Evolutionary conservation across 2,888 invertebrate species (phyloP), one percentile per base, ranked within the genome.

Genomic region (Thera obeliscata): DNA sequence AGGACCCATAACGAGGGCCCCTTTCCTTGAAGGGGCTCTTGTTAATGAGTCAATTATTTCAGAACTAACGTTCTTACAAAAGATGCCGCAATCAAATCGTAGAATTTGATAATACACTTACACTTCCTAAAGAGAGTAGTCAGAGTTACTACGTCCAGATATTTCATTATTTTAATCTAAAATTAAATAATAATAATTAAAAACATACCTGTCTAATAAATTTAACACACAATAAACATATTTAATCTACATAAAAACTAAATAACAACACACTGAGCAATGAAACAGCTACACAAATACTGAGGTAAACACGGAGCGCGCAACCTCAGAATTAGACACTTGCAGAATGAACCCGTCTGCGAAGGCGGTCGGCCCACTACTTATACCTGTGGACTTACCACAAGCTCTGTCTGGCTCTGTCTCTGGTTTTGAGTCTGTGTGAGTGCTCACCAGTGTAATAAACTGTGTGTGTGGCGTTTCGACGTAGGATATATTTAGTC

Each of bases 281-380:
- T 49, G 12, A 43, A 60, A 55, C 66, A 69, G 65, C 62, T 61
- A 66, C 56, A 60, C 63, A 70, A 71, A 74, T 9, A 74, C 73
- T 74, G 69, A 64, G 64, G 63, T 62, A 59, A 67, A 61, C 36
- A 22, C 50, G 59, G 50, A 61, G 70, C 43, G 49, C 55, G 54
- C 54, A 56, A 12, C n/a, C 33, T 36, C 35, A 6, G 61, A 70
- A 64, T 61, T 55, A 49, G 72, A 33, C 70, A 60, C 22, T 64
- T 67, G 8, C 54, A 50, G 41, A 66, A 64, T 57, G 61, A 66
- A 72, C 74, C 70, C 49, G 70, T 72, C 60, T 57, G 12, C 43
- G 35, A 41, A 8, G 59, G 63, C 56, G 41, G n/a, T 64, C 8
- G 33, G 9, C 46, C 4, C 7, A 55, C 22, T 11, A 56, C 41